Evolutionary conservation across 2,888 invertebrate genomes (phyloP).

Genomic region (Stenchaetothrips biformis): DNA sequence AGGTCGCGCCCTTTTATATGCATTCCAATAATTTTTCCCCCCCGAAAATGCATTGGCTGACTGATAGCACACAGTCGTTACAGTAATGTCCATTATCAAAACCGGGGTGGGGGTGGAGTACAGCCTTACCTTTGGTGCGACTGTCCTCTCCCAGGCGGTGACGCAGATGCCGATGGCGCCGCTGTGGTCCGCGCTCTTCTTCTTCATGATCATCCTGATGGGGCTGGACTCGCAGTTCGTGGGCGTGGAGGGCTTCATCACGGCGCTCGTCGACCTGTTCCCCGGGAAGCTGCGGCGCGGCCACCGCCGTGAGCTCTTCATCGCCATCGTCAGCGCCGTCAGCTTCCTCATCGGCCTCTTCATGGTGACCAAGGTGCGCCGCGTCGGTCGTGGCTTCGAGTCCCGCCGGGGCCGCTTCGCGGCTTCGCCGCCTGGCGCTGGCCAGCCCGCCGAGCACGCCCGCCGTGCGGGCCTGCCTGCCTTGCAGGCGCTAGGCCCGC

Average conservation of each 20-base stretch:
- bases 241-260: constrained; percentile 57
- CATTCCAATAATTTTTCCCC: too few species aligned
- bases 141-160: constrained; percentile 52
- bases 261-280: constrained; percentile 56
- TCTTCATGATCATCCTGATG: constrained; percentile 61
- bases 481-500: neutral
- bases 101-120: too few species aligned
- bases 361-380: constrained; percentile 54
- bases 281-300: constrained; percentile 50
- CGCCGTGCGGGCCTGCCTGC: too few species aligned
- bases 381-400: neutral
- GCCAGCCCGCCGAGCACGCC: too few species aligned
- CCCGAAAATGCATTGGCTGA: too few species aligned
- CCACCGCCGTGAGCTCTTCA: constrained; percentile 52
- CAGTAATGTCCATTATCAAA: too few species aligned
- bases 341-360: constrained; percentile 55
- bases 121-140: constrained; percentile 56
- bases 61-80: too few species aligned
- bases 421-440: neutral
- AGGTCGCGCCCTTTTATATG: too few species aligned
- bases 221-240: constrained; percentile 61
- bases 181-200: constrained; percentile 60
- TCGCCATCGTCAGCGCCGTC: constrained; percentile 50
- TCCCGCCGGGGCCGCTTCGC: neutral
- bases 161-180: constrained; percentile 57